A percentile compares a stretch with the other conserved stretches of the same genome.
Evolutionary conservation across 2,888 invertebrate genomes (phyloP).

Genomic region (Acleris sparsana): DNA sequence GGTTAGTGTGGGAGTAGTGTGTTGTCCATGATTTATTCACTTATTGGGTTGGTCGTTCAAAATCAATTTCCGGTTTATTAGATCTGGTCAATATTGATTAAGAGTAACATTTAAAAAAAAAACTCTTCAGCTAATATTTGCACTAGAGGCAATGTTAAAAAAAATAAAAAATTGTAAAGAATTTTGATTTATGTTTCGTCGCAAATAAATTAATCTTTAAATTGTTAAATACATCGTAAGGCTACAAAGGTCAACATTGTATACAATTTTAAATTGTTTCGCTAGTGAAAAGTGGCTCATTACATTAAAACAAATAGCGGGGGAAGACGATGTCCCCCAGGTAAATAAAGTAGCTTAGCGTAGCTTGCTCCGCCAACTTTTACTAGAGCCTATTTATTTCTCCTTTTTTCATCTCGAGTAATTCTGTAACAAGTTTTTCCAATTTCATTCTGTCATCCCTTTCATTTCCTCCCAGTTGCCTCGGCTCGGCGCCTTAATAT

Average conservation of each 20-base stretch:
- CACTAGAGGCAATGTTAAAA: too few relatives aligned
- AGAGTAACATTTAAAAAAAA: too few relatives aligned
- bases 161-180: too few relatives aligned
- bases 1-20: slow-evolving; percentile 62
- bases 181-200: too few relatives aligned
- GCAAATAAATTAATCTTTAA: too few relatives aligned
- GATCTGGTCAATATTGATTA: background rate
- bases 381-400: slow-evolving; percentile 72
- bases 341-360: slow-evolving; percentile 53
- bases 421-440: slow-evolving; percentile 82
- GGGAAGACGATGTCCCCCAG: slow-evolving; percentile 44
- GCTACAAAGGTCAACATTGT: background rate
- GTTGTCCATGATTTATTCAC: slow-evolving; percentile 39
- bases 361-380: slow-evolving; percentile 65
- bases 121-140: background rate
- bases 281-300: slow-evolving; percentile 14
- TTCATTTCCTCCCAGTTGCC: slow-evolving; percentile 77
- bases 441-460: slow-evolving; percentile 80
- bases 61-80: too few relatives aligned
- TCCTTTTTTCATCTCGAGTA: slow-evolving; percentile 72
- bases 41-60: background rate
- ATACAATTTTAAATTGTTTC: background rate
- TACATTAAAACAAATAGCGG: slow-evolving; percentile 42
- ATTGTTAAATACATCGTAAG: too few relatives aligned
- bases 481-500: slow-evolving; percentile 72